A percentile compares a stretch with the other conserved stretches of the same genome.
These are phyloP conservation scores for Ceratosolen solmsi DNA, from an alignment of 1,140 invertebrate species.

Conservation along the genomic window DNA sequence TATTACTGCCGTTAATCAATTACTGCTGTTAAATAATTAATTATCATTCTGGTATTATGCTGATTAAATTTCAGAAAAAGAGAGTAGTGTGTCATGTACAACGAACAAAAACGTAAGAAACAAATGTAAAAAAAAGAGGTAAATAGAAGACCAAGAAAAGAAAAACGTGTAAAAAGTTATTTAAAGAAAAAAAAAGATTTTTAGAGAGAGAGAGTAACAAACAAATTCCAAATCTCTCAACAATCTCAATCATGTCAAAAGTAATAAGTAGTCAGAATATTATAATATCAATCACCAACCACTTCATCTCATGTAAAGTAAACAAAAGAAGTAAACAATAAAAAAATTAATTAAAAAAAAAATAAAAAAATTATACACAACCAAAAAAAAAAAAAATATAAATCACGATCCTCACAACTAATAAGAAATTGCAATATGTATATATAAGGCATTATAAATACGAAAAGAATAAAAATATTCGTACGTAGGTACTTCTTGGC, in stretches of 20 bases:
- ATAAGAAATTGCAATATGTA: constrained; percentile 49
- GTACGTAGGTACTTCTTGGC: constrained; percentile 69
- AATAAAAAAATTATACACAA: constrained; percentile 67
- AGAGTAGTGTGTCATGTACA: constrained; percentile 43
- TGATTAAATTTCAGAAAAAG: constrained; percentile 62
- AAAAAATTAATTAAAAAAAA: constrained; percentile 68
- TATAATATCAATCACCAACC: constrained; percentile 53
- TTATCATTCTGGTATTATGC: constrained; percentile 53
- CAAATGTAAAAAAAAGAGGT: constrained; percentile 60
- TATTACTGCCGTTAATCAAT: constrained; percentile 52
- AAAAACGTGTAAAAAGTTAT: constrained; percentile 64
- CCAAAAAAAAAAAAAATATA: constrained; percentile 65
- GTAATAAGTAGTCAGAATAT: constrained; percentile 45
- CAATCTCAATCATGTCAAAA: constrained; percentile 70
- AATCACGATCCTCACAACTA: constrained; percentile 62
- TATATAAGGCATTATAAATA: constrained; percentile 58
- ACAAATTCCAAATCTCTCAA: constrained; percentile 71
- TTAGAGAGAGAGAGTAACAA: constrained; percentile 68
- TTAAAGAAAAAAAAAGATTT: constrained; percentile 63
- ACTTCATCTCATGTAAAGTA: constrained; percentile 54
- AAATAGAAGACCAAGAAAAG: constrained; percentile 59
- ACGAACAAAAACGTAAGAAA: constrained; percentile 48
- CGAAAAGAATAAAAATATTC: constrained; percentile 61
- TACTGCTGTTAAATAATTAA: constrained; percentile 40
- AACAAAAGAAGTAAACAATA: constrained; percentile 48